Evolutionary conservation across 2,113 vertebrate genomes (phyloP), one percentile per base, ranked within the genome.

Genomic region (Penelope pileata): DNA sequence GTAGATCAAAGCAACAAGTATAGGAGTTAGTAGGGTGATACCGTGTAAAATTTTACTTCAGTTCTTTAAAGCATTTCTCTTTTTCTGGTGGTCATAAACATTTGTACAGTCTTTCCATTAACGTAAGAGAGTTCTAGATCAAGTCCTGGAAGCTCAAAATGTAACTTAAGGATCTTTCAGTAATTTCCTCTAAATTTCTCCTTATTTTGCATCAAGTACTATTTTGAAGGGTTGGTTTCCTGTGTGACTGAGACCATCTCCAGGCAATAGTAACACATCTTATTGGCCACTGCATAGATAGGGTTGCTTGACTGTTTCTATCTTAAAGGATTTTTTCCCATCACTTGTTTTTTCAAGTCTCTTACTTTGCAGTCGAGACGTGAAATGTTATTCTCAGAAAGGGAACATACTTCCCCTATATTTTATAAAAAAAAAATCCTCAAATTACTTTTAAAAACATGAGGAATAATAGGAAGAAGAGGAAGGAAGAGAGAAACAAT

Each of bases 1-100:
- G 94, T 69, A 72, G 40, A 82, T 90, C 73, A 93, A 89, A 94
- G 86, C 59, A 91, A 91, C 64, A 79, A 86, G 22, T 90, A 56
- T 83, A 77, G 60, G 62, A 88, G 27, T 86, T 56, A 91, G 56
- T 88, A 17, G 73, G 72, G 91, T 86, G 26, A 62, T 48, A 4
- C 21, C 59, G 3, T 16, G 24, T 17, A 63, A 91, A 88, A 88
- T 82, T 69, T 77, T 75, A 60, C 24, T 56, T 47, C 14, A 32
- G 3, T 84, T 94, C 26, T 91, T 93, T 16, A 23, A 23, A 82
- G 62, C 58, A 40, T 1, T 8, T 56, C 19, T 40, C 14, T 66
- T 86, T 63, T 9, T 81, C 16, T 70, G 64, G 51, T 10, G 9
- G 21, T 70, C 59, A 82, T 58, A 82, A 78, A 48, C 47, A 32